Evolutionary conservation across 2,113 vertebrate species (phyloP).

Genomic region (Notothenia coriiceps): DNA sequence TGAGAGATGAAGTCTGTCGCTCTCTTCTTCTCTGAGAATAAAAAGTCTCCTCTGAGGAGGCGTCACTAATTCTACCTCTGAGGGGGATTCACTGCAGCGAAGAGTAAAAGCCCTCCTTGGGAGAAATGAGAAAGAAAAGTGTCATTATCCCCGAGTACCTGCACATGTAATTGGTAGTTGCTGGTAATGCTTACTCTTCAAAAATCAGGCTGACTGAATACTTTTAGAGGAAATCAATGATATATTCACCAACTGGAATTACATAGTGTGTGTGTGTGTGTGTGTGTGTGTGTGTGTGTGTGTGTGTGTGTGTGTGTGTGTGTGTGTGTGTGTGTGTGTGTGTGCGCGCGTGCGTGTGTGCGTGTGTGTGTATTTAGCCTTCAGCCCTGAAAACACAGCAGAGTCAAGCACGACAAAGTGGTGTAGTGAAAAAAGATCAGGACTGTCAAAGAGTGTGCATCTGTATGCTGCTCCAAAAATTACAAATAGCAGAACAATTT

Average conservation of each 20-base stretch:
- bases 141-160: not conserved
- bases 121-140: not conserved
- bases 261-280: not conserved
- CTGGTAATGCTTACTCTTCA: not conserved
- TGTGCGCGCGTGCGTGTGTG: not conserved
- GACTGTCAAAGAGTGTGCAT: not conserved
- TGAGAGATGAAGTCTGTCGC: not conserved
- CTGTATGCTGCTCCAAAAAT: too few relatives aligned
- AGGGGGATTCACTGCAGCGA: not conserved
- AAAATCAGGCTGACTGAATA: not conserved
- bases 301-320: not conserved
- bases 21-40: not conserved
- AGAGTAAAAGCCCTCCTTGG: not conserved
- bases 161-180: not conserved
- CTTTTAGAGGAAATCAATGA: not conserved
- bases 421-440: not conserved
- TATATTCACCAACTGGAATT: not conserved
- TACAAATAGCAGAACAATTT: too few relatives aligned
- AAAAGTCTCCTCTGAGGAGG: not conserved
- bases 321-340: not conserved
- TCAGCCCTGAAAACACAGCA: not conserved
- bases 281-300: not conserved
- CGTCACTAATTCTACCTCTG: not conserved
- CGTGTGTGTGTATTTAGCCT: conserved; percentile 1
- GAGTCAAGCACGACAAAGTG: not conserved